Percentiles rank a stretch among this genome's conserved stretches.
Evolutionary conservation across 2,797 vertebrate species (phyloP).

Genomic region (Oryzias sinensis): DNA sequence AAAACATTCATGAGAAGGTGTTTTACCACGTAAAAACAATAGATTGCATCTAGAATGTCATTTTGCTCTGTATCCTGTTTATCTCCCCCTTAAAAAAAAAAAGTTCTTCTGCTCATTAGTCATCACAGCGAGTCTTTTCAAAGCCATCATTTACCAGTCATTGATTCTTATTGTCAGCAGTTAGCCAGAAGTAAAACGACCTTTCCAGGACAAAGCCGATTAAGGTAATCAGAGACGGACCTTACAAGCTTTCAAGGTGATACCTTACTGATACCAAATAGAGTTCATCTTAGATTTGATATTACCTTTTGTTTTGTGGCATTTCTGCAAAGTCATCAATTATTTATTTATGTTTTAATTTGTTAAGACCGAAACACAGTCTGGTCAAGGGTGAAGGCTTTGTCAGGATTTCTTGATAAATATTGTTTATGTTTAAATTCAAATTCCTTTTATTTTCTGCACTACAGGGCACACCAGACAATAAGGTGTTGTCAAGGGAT

Average conservation of each 20-base stretch:
- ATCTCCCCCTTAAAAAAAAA: conserved; percentile 50
- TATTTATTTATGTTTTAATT: no score
- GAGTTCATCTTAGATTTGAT: conserved; percentile 22
- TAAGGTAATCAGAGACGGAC: conserved; percentile 50
- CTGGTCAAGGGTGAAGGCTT: no score
- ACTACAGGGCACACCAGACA: no score
- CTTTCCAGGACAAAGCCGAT: conserved; percentile 52
- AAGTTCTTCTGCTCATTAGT: conserved; percentile 56
- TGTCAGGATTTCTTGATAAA: no score
- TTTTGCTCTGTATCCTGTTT: conserved; percentile 52
- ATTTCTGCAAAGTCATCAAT: neutral
- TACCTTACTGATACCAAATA: conserved; percentile 29
- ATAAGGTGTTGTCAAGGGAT: no score
- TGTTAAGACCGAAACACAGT: no score
- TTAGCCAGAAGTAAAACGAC: conserved; percentile 64
- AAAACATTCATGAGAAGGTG: no score
- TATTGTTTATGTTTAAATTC: no score
- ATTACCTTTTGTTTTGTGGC: conserved; percentile 19
- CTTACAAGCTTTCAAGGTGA: conserved; percentile 53
- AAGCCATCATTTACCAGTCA: conserved; percentile 57
- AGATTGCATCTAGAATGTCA: conserved; percentile 27
- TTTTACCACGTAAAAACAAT: no score
- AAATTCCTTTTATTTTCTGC: no score
- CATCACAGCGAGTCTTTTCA: conserved; percentile 50
- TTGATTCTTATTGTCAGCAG: conserved; percentile 61